Evolutionary conservation across 2,797 vertebrate species (phyloP).

Genomic region (Urocyon cinereoargenteus): DNA sequence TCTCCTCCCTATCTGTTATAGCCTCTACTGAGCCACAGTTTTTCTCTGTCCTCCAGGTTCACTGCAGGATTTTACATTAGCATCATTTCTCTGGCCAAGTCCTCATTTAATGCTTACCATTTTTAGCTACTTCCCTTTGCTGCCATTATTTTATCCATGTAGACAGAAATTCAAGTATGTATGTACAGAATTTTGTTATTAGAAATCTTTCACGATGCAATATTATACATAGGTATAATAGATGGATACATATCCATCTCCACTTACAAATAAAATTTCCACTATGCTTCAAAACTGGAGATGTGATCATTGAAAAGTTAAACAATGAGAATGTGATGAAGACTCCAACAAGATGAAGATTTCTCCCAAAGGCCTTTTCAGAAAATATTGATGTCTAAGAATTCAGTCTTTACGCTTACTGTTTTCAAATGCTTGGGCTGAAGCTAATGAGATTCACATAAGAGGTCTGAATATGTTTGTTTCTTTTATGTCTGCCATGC

Average conservation of each 20-base stretch:
- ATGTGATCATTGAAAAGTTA: not conserved
- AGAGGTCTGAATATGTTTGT: not conserved
- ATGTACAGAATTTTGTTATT: not conserved
- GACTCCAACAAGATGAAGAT: not conserved
- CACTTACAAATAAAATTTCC: not conserved
- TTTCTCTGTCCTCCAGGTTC: not conserved
- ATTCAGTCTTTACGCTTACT: not conserved
- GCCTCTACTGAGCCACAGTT: not conserved
- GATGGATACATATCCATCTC: not conserved
- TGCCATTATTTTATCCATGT: not conserved
- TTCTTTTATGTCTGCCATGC: not conserved
- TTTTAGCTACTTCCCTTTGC: not conserved
- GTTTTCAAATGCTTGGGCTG: not conserved
- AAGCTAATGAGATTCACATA: not conserved
- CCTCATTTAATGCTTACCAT: not conserved
- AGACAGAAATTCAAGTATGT: not conserved
- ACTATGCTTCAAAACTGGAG: not conserved
- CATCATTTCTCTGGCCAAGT: not conserved
- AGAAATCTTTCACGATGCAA: not conserved
- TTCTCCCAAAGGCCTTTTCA: not conserved
- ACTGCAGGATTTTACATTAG: not conserved
- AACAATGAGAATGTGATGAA: not conserved
- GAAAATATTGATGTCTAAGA: not conserved
- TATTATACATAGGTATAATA: not conserved
- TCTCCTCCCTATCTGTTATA: not conserved